phyloP scores from a whole-genome alignment of 2,797 vertebrate genomes.

The Micromesistius poutassou region DNA sequence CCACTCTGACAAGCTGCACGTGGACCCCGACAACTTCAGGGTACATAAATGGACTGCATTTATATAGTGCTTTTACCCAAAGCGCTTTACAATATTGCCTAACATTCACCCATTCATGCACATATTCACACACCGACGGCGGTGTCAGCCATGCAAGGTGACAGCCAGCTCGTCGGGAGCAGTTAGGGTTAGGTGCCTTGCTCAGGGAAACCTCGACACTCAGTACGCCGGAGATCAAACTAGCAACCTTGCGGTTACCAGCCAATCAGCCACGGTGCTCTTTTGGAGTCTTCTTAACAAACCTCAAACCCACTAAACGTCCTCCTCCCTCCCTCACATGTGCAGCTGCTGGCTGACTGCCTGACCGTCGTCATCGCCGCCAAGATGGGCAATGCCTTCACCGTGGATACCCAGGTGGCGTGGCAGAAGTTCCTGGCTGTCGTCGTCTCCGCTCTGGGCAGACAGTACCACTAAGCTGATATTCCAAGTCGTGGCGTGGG shows the following conservation, averaged over 20 bases:
- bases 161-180: no score
- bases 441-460: slow-evolving; percentile 77
- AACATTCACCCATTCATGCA: no score
- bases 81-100: no score
- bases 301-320: not conserved
- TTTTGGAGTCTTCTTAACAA: not conserved
- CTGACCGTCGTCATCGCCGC: slow-evolving; percentile 73
- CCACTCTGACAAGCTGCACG: slow-evolving; percentile 83
- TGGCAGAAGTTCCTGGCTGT: slow-evolving; percentile 78
- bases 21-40: slow-evolving; percentile 88
- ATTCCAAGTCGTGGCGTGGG: no score
- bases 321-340: not conserved
- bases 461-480: slow-evolving; percentile 54
- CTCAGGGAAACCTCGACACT: no score
- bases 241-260: no score
- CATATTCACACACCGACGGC: no score
- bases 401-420: slow-evolving; percentile 60
- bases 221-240: no score
- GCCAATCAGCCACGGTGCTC: no score
- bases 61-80: no score
- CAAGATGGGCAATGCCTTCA: slow-evolving; percentile 70
- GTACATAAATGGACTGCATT: slow-evolving; percentile 34
- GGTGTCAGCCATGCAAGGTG: no score
- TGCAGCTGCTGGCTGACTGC: slow-evolving; percentile 77
- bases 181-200: no score